phyloP scores from a whole-genome alignment of 2,797 vertebrate genomes.

The Cottoperca gobio region DNA sequence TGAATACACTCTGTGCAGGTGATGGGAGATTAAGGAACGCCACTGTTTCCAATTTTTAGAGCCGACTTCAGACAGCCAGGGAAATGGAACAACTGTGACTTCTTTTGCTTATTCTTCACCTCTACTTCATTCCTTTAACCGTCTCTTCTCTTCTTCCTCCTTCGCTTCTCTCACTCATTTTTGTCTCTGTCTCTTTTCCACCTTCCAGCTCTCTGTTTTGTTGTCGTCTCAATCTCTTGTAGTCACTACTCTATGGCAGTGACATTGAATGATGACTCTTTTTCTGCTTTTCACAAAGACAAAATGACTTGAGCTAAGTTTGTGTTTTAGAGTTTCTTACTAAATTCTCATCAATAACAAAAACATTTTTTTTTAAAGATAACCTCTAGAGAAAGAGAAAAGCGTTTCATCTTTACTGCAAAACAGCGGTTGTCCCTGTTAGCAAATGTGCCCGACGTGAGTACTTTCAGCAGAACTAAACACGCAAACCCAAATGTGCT shows the following conservation, averaged over 20 bases:
- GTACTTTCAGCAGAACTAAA: conserved; percentile 22
- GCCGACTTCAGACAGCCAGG: conserved; percentile 64
- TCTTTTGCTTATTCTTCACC: conserved; percentile 47
- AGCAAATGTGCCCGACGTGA: conserved; percentile 20
- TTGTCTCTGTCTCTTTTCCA: not conserved
- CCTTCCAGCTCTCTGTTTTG: not conserved
- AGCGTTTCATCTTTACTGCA: conserved; percentile 1
- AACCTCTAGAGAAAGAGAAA: not conserved
- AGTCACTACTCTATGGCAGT: not conserved
- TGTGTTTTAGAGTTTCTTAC: not conserved
- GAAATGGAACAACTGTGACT: conserved; percentile 68
- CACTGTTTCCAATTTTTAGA: conserved; percentile 81
- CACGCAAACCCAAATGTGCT: conserved; percentile 24
- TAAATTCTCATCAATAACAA: not conserved
- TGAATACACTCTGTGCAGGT: conserved; percentile 64
- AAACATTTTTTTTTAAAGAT: not conserved
- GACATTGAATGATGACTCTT: not conserved
- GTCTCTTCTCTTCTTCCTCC: not conserved
- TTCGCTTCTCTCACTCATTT: not conserved
- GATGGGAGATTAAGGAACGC: conserved; percentile 80
- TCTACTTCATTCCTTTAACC: conserved; percentile 27
- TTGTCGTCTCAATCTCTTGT: not conserved
- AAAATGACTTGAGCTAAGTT: not conserved
- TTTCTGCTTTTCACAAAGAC: not conserved
- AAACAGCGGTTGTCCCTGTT: conserved; percentile 2